Base-by-base conservation (phyloP, 2,888 invertebrate genomes). In the Thymelicus acteon region DNA sequence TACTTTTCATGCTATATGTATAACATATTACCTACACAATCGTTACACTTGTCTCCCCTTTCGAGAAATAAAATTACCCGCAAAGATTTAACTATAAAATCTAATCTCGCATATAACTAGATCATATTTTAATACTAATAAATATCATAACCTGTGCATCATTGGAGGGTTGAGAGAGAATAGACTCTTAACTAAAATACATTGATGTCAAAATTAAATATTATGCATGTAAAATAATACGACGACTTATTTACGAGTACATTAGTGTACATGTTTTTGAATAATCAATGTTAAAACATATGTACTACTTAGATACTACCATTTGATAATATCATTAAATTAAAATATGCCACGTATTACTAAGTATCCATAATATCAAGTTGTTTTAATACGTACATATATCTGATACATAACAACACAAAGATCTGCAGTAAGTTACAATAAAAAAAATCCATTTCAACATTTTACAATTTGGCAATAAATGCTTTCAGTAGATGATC, bases 71-170 rank as follows among this genome's bases (percentile, higher is more conserved):
- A 65, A 70, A 83, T 85, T 87, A 89, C 82, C 84, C 85, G 86
- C 88, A 88, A 85, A 85, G 83, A 85, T 87, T 85, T 87, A 87
- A 85, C 88, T 91, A 89, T 91, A 88, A 86, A 90, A 88, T 90
- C 89, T 92, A 92, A 90, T 88, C 84, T 90, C 89, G 84, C 84
- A 82, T 85, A 57, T 79, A 81, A 79, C 83, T 85, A 85, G 75
- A 79, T 80, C 85, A 85, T 82, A 80, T 80, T 79, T 79, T 83
- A 82, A 81, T 83, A 76, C 83, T 87, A 86, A 80, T 82, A 83
- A 82, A 82, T 68, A 78, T 63, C 49, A 70, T 70, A 60, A 65
- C 70, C 64, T 82, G 84, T 87, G 83, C 78, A 79, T 80, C 79
- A 75, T 79, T 76, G 80, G 79, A 82, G 78, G 81, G 79, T 79